phyloP scores from a whole-genome alignment of 2,888 invertebrate genomes.

The Dusona sp. region DNA sequence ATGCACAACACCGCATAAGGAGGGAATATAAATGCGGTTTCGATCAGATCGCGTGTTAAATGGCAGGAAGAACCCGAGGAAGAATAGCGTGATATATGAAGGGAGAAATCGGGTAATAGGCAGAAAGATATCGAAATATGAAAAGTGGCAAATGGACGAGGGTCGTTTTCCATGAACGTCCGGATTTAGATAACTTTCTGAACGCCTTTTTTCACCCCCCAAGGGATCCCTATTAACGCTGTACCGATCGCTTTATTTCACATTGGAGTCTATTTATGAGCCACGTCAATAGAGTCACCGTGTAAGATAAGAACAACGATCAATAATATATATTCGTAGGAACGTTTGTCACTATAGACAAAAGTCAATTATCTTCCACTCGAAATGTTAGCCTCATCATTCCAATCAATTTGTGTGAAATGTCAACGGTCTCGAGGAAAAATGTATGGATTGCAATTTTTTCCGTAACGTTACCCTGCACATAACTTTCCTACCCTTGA shows the following conservation, averaged over 20 bases:
- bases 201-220: not conserved
- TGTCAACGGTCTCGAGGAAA: constrained; percentile 2
- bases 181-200: constrained; percentile 25
- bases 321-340: not conserved
- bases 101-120: constrained; percentile 15
- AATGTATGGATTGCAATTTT: not conserved
- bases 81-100: constrained; percentile 16
- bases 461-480: not conserved
- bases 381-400: not conserved
- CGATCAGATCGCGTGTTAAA: constrained; percentile 14
- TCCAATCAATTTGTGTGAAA: not conserved
- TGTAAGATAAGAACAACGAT: not conserved
- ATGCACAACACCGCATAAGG: not conserved
- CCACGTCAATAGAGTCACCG: not conserved
- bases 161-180: not conserved
- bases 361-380: constrained; percentile 15
- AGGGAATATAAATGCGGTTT: constrained; percentile 16
- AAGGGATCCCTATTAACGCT: not conserved
- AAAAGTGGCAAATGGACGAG: constrained; percentile 12
- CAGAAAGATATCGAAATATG: constrained; percentile 21
- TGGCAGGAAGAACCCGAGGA: not conserved
- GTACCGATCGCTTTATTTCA: constrained; percentile 1
- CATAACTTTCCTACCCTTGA: not conserved
- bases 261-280: not conserved
- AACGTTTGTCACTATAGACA: not conserved